A percentile compares a stretch with the other conserved stretches of the same genome.
Conservation (phyloP, 2,797 vertebrate genomes). For the Chaenodraco wilsoni region DNA sequence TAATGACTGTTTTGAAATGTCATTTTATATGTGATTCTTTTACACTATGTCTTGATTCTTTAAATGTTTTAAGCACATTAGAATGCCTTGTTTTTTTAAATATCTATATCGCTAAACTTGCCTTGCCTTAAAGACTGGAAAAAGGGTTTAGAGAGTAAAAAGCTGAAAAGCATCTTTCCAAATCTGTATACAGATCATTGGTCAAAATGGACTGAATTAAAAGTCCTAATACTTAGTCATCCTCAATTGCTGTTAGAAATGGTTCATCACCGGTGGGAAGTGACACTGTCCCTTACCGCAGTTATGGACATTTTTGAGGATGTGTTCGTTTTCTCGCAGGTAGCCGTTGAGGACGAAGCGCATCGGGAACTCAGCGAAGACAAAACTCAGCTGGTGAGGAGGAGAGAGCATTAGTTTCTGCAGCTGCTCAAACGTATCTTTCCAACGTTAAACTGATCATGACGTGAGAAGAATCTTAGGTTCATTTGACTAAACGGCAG, state of each 20-base stretch:
- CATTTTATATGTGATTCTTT: too few species aligned
- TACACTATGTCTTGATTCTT: too few species aligned
- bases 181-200: background rate
- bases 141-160: background rate
- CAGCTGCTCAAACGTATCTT: background rate
- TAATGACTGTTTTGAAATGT: too few species aligned
- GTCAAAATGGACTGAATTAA: background rate
- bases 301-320: constrained; percentile 79
- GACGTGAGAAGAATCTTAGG: background rate
- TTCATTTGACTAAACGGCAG: background rate
- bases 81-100: too few species aligned
- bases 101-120: too few species aligned
- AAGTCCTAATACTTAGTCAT: background rate
- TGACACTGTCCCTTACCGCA: constrained; percentile 85
- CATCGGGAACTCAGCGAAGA: constrained; percentile 93
- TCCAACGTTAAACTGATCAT: background rate
- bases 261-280: background rate
- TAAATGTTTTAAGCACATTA: too few species aligned
- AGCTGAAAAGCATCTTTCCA: too few species aligned
- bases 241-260: background rate
- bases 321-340: constrained; percentile 85
- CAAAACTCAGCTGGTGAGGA: constrained; percentile 88
- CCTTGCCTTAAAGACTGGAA: background rate
- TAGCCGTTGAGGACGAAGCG: constrained; percentile 87
- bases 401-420: constrained; percentile 10